Evolutionary conservation across 2,113 vertebrate genomes (phyloP).

Genomic region (Crotophaga sulcirostris): DNA sequence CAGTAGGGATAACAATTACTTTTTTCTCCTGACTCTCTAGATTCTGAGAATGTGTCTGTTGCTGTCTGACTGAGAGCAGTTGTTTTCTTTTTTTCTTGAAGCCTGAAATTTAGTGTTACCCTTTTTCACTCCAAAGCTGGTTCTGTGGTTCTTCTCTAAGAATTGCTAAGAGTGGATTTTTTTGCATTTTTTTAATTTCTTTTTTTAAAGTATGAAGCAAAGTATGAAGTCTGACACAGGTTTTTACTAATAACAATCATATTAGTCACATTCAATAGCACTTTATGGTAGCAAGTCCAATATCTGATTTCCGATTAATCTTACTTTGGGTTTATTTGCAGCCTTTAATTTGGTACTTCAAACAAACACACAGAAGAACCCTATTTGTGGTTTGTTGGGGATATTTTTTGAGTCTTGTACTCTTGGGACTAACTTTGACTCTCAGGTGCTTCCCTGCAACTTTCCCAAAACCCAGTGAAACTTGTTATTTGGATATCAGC

Average conservation of each 20-base stretch:
- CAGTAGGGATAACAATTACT: background rate
- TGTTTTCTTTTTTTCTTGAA: background rate
- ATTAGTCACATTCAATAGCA: background rate
- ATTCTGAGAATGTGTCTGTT: background rate
- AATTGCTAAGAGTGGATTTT: background rate
- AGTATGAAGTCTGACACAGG: background rate
- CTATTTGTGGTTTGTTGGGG: background rate
- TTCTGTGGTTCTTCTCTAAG: background rate
- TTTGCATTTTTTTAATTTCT: background rate
- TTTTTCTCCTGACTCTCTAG: background rate
- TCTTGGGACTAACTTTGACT: background rate
- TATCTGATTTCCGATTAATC: background rate
- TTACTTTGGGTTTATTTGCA: background rate
- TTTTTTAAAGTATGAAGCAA: background rate
- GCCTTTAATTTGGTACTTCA: background rate
- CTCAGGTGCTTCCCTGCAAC: background rate
- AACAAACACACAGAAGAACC: background rate
- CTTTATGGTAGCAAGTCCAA: background rate
- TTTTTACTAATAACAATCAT: background rate
- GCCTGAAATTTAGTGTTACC: background rate
- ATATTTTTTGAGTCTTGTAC: background rate
- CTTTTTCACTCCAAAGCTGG: background rate
- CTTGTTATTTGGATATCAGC: background rate
- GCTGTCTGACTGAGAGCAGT: background rate
- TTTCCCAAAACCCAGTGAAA: background rate